Base-by-base conservation (phyloP, 1,140 invertebrate species). In the Ceratoteleas bidentatus region DNA sequence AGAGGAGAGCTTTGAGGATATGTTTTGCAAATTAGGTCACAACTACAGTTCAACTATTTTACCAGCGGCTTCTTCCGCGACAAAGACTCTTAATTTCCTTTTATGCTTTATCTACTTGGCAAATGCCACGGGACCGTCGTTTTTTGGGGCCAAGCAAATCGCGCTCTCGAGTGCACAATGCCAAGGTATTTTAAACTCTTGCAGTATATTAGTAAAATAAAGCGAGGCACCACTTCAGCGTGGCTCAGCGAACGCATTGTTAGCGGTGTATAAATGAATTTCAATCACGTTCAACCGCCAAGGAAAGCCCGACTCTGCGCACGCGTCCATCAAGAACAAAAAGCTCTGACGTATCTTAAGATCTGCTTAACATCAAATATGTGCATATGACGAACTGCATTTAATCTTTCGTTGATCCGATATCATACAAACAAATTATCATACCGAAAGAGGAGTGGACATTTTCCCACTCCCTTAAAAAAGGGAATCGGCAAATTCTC, bases 41-140 rank as follows among this genome's bases (percentile, higher is more conserved):
- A 78, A 53, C 10, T 52, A 73, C 54, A 53, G 73, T 69, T 72
- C 45, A 64, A 77, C 53, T 77, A 73, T 73, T 77, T 47, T 53
- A 49, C 58, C 52, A 52, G 34, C 54, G 40, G 45, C 40, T 74
- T 73, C 57, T 74, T 74, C 40, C 15, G 53, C 64, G 64, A 43
- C 45, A 74, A 74, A 77, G 69, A 64, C 68, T 82, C 69, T 72
- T 82, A 77, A 82, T 83, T 83, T 75, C 65, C 65, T 83, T 83
- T 78, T 83, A 70, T 75, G 69, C 16, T 75, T 75, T 69, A 68
- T 78, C 47, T 60, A 74, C 68, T 78, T 78, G 81, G 68, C 69
- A 83, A 74, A 74, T 77, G 80, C 47, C 32, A 15, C 16, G 40
- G 53, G 7, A 58, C 24, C 49, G 36, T 36, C 14, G 7, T 74